A percentile compares a stretch with the other conserved stretches of the same genome.
phyloP scores from a whole-genome alignment of 2,113 vertebrate genomes.

The Phaethon lepturus region DNA sequence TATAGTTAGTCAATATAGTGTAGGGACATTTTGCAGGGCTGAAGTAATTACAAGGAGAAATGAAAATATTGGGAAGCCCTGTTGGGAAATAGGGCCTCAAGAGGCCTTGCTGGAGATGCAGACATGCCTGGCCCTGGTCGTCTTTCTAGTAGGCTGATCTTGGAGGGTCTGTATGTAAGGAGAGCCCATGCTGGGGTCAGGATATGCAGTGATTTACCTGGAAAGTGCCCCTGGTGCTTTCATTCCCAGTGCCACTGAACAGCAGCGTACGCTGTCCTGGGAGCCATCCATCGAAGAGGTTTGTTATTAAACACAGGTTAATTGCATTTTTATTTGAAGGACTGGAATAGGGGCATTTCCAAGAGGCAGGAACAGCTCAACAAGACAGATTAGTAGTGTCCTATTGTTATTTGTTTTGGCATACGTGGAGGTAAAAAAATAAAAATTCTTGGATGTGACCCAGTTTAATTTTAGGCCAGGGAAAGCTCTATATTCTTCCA shows the following conservation, averaged over 20 bases:
- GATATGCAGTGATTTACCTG: neutral
- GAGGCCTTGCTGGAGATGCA: neutral
- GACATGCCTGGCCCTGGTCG: fast-evolving
- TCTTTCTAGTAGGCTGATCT: neutral
- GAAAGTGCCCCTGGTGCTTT: neutral
- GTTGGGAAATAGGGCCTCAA: neutral
- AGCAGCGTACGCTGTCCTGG: neutral
- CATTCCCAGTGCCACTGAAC: neutral
- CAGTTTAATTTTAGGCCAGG: constrained; percentile 62
- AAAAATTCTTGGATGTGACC: constrained; percentile 12
- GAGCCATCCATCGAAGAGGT: neutral
- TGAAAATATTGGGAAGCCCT: neutral
- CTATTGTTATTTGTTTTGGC: neutral
- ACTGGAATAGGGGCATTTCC: neutral
- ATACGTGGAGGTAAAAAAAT: neutral
- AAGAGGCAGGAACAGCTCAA: neutral
- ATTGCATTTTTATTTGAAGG: neutral
- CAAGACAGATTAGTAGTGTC: constrained; percentile 25
- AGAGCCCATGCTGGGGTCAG: neutral
- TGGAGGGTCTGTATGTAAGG: neutral
- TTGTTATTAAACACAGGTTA: neutral
- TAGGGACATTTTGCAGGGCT: neutral
- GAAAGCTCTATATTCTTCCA: constrained; percentile 34
- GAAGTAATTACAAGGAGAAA: neutral
- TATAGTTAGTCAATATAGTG: neutral